phyloP scores from a whole-genome alignment of 2,888 invertebrate species.

The Argyresthia albistria region DNA sequence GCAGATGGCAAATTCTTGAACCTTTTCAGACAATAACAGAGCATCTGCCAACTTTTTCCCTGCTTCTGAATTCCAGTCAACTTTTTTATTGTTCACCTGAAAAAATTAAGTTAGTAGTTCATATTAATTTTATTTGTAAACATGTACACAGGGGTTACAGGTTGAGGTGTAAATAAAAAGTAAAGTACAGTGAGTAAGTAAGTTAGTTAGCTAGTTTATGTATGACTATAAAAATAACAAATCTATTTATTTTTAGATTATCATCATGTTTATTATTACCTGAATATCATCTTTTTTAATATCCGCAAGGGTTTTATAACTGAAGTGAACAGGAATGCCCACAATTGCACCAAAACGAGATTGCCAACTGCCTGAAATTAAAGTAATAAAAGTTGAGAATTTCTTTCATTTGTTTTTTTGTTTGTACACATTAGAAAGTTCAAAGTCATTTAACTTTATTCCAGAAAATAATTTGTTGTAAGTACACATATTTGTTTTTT shows the following conservation, averaged over 20 bases:
- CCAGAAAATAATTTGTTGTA: too few relatives aligned
- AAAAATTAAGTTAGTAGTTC: slow-evolving; percentile 15
- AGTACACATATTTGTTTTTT: neutral
- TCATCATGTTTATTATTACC: too few relatives aligned
- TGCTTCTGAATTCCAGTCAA: slow-evolving; percentile 77
- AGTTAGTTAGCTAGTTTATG: neutral
- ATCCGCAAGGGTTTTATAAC: slow-evolving; percentile 66
- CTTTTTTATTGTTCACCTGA: slow-evolving; percentile 73
- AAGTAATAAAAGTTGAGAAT: neutral
- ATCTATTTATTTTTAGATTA: too few relatives aligned
- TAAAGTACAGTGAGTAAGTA: neutral
- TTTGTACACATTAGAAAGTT: too few relatives aligned
- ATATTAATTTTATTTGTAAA: too few relatives aligned
- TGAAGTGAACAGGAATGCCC: slow-evolving; percentile 83
- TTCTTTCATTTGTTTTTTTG: too few relatives aligned
- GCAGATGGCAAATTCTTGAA: slow-evolving; percentile 86
- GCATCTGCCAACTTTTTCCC: slow-evolving; percentile 77
- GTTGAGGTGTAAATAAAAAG: neutral
- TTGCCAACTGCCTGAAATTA: slow-evolving; percentile 54
- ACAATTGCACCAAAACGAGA: slow-evolving; percentile 76
- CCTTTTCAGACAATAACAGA: slow-evolving; percentile 81
- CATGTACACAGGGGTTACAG: neutral
- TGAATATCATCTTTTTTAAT: slow-evolving; percentile 73
- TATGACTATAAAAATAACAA: too few relatives aligned
- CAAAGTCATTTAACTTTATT: too few relatives aligned